Conservation (phyloP, 2,888 invertebrate species). For the Nomada hirtipes region DNA sequence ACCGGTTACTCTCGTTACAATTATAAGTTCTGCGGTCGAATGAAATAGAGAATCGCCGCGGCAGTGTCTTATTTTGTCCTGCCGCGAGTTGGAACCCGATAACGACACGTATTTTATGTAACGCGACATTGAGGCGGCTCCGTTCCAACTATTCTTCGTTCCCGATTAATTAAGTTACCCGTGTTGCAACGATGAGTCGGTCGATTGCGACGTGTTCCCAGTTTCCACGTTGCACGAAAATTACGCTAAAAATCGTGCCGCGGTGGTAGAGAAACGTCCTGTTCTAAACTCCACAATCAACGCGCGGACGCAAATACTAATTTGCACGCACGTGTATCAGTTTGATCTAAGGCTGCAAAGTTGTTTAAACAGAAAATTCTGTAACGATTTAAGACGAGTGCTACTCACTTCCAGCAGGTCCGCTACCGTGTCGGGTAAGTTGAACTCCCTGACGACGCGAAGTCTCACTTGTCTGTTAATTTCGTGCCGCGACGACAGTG, state of each 20-base stretch:
- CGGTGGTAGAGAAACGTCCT: too few relatives aligned
- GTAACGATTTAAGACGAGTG: neutral
- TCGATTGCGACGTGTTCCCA: neutral
- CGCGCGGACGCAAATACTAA: too few relatives aligned
- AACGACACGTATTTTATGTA: constrained; percentile 35
- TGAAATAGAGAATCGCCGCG: constrained; percentile 22
- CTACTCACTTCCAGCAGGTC: constrained; percentile 88
- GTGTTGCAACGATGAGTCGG: neutral
- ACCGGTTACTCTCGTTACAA: too few relatives aligned
- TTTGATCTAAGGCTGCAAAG: neutral
- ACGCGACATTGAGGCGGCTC: constrained; percentile 11
- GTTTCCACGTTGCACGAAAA: neutral
- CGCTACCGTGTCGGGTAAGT: constrained; percentile 95
- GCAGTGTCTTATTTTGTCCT: neutral
- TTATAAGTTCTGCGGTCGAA: neutral
- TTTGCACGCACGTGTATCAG: too few relatives aligned
- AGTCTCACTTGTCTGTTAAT: constrained; percentile 91
- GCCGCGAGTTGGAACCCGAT: neutral
- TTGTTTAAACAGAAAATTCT: neutral
- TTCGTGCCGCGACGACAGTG: constrained; percentile 91
- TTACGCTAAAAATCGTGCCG: too few relatives aligned
- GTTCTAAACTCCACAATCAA: too few relatives aligned
- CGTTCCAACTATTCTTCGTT: constrained; percentile 6
- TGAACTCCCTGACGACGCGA: constrained; percentile 96
- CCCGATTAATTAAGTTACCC: neutral